A percentile compares a stretch with the other conserved stretches of the same genome.
phyloP scores from a whole-genome alignment of 2,113 vertebrate genomes.

The Lontra canadensis region DNA sequence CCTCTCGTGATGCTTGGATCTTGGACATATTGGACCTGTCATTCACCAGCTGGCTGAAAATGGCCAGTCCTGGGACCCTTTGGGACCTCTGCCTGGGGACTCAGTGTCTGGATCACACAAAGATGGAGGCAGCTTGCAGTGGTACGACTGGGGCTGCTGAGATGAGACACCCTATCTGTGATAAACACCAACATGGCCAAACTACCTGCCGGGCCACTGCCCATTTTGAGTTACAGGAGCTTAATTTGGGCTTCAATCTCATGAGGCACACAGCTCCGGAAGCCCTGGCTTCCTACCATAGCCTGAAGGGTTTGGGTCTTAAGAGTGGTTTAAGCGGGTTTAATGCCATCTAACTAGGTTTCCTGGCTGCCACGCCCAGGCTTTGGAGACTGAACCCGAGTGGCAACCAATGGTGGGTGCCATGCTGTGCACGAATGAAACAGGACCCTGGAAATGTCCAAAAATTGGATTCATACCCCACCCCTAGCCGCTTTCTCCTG shows the following conservation, averaged over 20 bases:
- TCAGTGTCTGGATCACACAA: background rate
- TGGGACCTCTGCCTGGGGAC: constrained; percentile 6
- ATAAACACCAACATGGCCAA: fast-evolving
- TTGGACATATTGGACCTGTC: constrained; percentile 7
- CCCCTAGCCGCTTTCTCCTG: constrained; percentile 1
- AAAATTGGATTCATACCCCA: background rate
- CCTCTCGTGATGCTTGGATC: background rate
- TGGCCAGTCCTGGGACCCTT: background rate
- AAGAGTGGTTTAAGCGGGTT: background rate
- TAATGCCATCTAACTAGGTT: background rate
- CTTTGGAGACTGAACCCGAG: constrained; percentile 37
- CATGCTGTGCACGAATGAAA: background rate
- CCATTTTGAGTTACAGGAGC: background rate
- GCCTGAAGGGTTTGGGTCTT: background rate
- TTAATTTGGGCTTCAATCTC: background rate
- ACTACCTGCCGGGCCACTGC: background rate
- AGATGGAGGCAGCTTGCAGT: background rate
- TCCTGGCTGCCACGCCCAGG: constrained; percentile 6
- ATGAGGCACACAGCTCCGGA: background rate
- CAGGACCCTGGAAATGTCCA: background rate
- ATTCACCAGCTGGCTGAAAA: background rate
- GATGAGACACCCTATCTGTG: background rate
- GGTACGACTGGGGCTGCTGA: background rate
- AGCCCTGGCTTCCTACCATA: constrained; percentile 9
- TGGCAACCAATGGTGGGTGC: background rate